These are phyloP conservation scores for Sesamia nonagrioides DNA, from an alignment of 1,140 invertebrate genomes.

Conservation along the genomic window DNA sequence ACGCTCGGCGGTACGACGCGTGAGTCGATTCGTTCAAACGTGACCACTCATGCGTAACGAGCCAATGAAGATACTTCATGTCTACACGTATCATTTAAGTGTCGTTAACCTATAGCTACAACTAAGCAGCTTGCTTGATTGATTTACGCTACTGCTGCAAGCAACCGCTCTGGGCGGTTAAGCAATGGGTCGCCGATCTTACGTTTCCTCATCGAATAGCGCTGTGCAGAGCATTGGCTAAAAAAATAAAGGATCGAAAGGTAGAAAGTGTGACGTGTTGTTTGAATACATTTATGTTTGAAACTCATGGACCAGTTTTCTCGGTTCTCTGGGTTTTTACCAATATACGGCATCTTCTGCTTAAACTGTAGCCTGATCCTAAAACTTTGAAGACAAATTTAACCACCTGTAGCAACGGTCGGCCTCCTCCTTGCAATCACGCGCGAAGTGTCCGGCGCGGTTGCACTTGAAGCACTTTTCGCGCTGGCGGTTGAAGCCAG, in stretches of 20 bases:
- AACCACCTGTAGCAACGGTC: conserved; percentile 93
- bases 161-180: not conserved
- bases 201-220: not conserved
- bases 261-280: too few relatives aligned
- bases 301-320: too few relatives aligned
- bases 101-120: conserved; percentile 26
- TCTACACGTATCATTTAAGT: conserved; percentile 33
- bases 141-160: conserved; percentile 9
- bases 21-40: conserved; percentile 19
- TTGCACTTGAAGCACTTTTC: conserved; percentile 98
- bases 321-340: too few relatives aligned
- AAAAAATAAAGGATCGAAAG: not conserved
- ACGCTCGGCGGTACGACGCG: not conserved
- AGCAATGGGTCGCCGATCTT: conserved; percentile 25
- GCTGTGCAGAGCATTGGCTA: not conserved
- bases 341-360: too few relatives aligned
- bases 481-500: conserved; percentile 89
- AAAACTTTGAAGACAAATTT: not conserved
- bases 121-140: conserved; percentile 7
- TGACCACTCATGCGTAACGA: conserved; percentile 42
- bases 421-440: conserved; percentile 96
- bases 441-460: conserved; percentile 96
- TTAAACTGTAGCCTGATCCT: not conserved
- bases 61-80: conserved; percentile 25
- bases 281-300: too few relatives aligned